Evolutionary conservation across 1,140 invertebrate genomes (phyloP).

Genomic region (Battus philenor): DNA sequence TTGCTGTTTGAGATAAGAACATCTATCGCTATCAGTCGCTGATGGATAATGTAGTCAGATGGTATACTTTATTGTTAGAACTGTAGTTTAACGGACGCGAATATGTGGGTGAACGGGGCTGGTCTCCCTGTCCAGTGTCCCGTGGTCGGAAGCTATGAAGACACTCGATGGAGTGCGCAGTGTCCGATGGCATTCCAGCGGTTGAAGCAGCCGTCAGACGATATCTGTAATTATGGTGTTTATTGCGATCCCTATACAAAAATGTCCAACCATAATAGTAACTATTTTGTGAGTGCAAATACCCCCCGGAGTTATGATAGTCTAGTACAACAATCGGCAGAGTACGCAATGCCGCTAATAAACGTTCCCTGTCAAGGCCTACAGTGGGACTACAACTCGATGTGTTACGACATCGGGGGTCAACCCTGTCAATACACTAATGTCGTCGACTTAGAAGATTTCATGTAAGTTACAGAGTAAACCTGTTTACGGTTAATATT

Average conservation of each 20-base stretch:
- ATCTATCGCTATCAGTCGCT: conserved; percentile 64
- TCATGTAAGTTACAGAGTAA: conserved; percentile 85
- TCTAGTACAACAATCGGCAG: conserved; percentile 16
- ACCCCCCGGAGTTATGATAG: conserved; percentile 29
- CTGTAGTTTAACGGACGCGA: conserved; percentile 22
- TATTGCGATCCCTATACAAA: conserved; percentile 26
- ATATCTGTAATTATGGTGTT: conserved; percentile 35
- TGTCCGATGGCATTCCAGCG: conserved; percentile 45
- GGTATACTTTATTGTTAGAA: conserved; percentile 50
- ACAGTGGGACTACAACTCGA: conserved; percentile 77
- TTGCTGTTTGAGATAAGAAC: conserved; percentile 53
- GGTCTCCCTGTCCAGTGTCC: conserved; percentile 32
- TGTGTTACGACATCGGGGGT: conserved; percentile 78
- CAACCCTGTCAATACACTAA: conserved; percentile 79
- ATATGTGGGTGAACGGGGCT: conserved; percentile 55
- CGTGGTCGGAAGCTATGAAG: conserved; percentile 34
- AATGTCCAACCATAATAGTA: conserved; percentile 41
- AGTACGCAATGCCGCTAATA: conserved; percentile 31
- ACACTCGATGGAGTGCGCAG: conserved; percentile 42
- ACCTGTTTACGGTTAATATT: no score
- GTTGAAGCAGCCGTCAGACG: conserved; percentile 28
- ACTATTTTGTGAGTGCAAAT: conserved; percentile 33
- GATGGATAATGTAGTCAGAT: conserved; percentile 59
- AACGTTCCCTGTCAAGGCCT: conserved; percentile 74
- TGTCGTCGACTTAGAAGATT: conserved; percentile 81